phyloP scores from a whole-genome alignment of 2,888 invertebrate genomes.

The Mimachlamys varia region DNA sequence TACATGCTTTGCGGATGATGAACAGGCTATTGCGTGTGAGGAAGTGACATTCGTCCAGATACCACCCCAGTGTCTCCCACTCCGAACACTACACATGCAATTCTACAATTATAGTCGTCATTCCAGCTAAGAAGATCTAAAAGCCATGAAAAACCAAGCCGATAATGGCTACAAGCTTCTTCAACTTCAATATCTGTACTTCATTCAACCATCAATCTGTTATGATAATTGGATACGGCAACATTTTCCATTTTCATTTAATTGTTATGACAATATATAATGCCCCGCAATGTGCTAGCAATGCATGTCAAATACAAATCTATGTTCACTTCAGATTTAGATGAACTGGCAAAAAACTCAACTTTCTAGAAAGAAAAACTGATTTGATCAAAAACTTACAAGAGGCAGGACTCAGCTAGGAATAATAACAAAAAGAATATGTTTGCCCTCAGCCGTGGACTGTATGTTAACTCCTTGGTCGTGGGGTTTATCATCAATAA shows the following conservation, averaged over 20 bases:
- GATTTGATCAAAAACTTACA: too few relatives aligned
- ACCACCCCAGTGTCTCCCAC: background rate
- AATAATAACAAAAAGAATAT: too few relatives aligned
- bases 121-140: background rate
- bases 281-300: too few relatives aligned
- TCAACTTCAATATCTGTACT: background rate
- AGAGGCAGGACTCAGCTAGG: too few relatives aligned
- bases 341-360: too few relatives aligned
- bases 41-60: background rate
- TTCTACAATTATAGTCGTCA: background rate
- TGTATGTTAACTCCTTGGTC: background rate
- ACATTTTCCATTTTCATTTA: too few relatives aligned
- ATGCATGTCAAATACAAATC: too few relatives aligned
- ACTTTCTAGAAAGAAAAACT: too few relatives aligned
- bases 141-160: background rate
- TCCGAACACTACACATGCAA: background rate
- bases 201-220: background rate
- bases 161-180: background rate
- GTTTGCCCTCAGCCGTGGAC: too few relatives aligned
- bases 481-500: background rate
- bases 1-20: background rate
- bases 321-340: too few relatives aligned
- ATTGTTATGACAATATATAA: too few relatives aligned
- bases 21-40: background rate
- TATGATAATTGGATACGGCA: background rate